Evolutionary conservation across 2,113 vertebrate species (phyloP).

Genomic region (Glareola pratincola): DNA sequence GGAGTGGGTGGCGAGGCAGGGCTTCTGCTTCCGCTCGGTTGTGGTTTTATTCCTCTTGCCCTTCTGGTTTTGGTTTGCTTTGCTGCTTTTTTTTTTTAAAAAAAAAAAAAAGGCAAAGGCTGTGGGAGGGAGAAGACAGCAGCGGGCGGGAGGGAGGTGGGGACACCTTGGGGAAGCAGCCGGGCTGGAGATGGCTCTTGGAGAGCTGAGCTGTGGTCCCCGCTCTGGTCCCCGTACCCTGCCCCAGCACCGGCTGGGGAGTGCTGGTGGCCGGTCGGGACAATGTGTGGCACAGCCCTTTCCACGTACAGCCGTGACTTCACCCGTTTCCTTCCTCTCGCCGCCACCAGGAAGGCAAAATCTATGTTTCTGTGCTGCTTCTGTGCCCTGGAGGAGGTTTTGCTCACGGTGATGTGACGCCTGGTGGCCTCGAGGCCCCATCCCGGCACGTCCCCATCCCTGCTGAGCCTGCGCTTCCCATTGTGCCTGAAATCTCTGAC

Average conservation of each 20-base stretch:
- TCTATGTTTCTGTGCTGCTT: rapidly evolving
- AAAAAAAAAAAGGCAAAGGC: not conserved
- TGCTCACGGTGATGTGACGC: rapidly evolving
- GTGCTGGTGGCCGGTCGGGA: not conserved
- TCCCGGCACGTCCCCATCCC: not conserved
- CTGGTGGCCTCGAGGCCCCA: not conserved
- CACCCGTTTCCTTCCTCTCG: not conserved
- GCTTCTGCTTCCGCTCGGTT: not conserved
- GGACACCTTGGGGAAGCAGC: not conserved
- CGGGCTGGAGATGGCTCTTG: not conserved
- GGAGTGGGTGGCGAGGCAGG: rapidly evolving
- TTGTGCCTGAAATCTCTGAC: conserved; percentile 30
- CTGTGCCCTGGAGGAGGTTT: not conserved
- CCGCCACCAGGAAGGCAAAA: rapidly evolving
- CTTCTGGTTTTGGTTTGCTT: not conserved
- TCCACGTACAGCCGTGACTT: rapidly evolving
- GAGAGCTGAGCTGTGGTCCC: not conserved
- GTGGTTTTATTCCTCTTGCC: not conserved
- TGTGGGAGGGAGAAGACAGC: not conserved
- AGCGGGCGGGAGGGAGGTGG: not conserved
- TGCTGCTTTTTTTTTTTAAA: not conserved
- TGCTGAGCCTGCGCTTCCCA: conserved; percentile 50
- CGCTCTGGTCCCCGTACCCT: not conserved
- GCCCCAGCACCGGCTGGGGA: not conserved
- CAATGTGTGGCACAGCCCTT: not conserved